Base-by-base conservation (phyloP, 2,797 vertebrate species). In the Tapirus indicus region DNA sequence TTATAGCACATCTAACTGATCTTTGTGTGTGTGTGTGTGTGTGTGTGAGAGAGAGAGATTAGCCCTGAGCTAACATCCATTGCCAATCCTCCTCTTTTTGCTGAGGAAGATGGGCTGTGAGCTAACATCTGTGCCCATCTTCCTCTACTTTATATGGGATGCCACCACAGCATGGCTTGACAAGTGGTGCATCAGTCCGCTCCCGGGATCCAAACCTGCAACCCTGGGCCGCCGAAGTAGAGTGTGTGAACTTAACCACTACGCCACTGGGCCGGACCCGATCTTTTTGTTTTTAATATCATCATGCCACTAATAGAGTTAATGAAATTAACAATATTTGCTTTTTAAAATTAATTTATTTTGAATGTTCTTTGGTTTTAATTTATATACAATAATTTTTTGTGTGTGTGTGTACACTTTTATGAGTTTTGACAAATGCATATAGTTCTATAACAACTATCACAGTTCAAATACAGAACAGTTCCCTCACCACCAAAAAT, bases 221-320 rank as follows among this genome's bases (percentile, higher is more conserved):
- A 38, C 38, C 38, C 38, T 38, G 38, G 38, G 38, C 38, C 38
- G 38, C 38, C 38, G 38, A 38, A 38, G 38, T 38, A 38, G 38
- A 38, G 38, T 38, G 38, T 38, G 38, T 38, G 38, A 38, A 38
- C 38, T 38, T 38, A 38, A 38, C 38, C 38, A 38, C 38, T 38
- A 38, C 38, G 38, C 38, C 38, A 38, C 38, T 38, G 38, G 38
- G 38, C 38, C 38, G 38, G 38, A 38, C 38, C 38, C 38, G 38
- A 38, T 38, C 6, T 79, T 84, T 68, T 91, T 71, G 44, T 49
- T 80, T 90, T 87, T 82, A 86, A 10, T 86, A 87, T 92, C 41
- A 38, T 54, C 38, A 49, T 58, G 13, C 58, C 60, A 38, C 72
- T 77, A 87, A 68, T 13, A 58, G 35, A 82, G 29, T 84, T 93